Conservation (phyloP, 2,797 vertebrate genomes). For the Pitangus sulphuratus region DNA sequence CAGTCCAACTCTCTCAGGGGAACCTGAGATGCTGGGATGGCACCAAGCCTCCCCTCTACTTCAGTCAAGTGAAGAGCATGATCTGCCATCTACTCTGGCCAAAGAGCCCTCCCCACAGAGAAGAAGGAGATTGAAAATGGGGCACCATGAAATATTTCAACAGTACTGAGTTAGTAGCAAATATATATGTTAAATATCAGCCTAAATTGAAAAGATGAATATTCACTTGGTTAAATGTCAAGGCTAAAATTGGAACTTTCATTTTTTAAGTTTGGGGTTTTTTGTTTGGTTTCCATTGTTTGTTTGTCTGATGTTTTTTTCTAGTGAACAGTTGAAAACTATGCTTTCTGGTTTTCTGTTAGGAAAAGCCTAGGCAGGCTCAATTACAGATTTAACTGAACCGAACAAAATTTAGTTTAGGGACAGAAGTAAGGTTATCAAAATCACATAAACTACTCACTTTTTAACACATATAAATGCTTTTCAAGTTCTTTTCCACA, state of each 20-base stretch:
- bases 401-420: not conserved
- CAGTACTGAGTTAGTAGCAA: not conserved
- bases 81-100: not conserved
- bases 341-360: not conserved
- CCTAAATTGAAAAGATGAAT: not conserved
- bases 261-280: not conserved
- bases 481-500: not conserved
- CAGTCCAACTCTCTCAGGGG: accelerated
- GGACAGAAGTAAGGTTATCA: not conserved
- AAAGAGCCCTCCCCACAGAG: not conserved
- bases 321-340: not conserved
- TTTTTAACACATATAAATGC: not conserved
- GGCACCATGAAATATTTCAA: not conserved
- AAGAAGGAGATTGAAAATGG: not conserved
- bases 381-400: not conserved
- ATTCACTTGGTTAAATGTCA: not conserved
- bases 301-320: not conserved
- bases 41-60: accelerated
- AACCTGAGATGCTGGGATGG: not conserved
- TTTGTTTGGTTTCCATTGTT: not conserved
- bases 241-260: not conserved
- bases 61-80: not conserved
- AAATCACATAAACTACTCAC: not conserved
- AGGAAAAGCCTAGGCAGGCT: not conserved
- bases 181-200: not conserved